A percentile compares a stretch with the other conserved stretches of the same genome.
These are phyloP conservation scores for Tortrix viridana DNA, from an alignment of 2,888 invertebrate species.

Conservation along the genomic window DNA sequence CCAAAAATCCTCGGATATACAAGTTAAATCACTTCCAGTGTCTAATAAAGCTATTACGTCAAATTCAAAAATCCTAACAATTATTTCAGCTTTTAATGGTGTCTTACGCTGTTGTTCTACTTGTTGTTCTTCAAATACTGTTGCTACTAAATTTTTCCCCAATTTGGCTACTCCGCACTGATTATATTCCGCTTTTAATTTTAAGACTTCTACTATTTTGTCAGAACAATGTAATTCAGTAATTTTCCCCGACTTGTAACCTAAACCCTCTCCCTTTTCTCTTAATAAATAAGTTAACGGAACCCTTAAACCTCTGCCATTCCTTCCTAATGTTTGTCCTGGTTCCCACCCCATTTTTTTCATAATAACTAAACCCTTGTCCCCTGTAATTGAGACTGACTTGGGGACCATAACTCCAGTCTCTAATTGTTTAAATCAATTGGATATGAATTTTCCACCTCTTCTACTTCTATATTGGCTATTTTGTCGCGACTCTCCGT, in stretches of 20 bases:
- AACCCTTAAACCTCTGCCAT: not conserved
- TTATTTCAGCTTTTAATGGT: constrained; percentile 24
- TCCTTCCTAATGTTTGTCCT: constrained; percentile 16
- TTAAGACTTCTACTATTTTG: not conserved
- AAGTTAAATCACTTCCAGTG: constrained; percentile 41
- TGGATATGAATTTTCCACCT: too few species aligned
- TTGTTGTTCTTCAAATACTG: constrained; percentile 12
- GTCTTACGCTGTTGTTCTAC: not conserved
- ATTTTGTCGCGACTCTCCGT: not conserved
- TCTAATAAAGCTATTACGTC: constrained; percentile 30
- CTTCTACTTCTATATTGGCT: not conserved
- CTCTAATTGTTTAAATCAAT: not conserved
- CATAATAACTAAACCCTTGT: constrained; percentile 13
- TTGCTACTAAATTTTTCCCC: not conserved
- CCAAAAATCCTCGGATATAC: constrained; percentile 32
- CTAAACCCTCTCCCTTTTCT: not conserved
- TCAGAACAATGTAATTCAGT: not conserved
- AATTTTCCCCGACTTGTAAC: not conserved
- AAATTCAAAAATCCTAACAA: constrained; percentile 1
- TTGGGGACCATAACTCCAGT: constrained; percentile 5
- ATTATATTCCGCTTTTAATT: constrained; percentile 7
- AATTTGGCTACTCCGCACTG: not conserved
- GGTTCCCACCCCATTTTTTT: constrained; percentile 30
- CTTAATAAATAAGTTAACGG: not conserved
- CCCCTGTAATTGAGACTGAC: constrained; percentile 14